A percentile compares a stretch with the other conserved stretches of the same genome.
Conservation (phyloP, 1,140 invertebrate genomes). For the Teleogryllus occipitalis region DNA sequence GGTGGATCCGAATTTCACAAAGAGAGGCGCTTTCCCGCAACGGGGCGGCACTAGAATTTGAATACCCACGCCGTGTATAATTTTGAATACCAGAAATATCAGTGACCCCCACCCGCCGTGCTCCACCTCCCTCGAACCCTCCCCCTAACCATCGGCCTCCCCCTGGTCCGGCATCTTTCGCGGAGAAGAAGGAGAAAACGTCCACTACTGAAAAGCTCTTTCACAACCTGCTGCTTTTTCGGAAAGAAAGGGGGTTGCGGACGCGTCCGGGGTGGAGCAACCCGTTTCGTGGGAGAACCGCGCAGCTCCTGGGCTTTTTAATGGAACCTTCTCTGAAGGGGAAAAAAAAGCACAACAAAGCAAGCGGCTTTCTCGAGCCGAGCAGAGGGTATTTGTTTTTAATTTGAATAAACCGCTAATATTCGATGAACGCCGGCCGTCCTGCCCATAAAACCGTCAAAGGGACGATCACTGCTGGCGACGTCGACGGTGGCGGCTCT, state of each 20-base stretch:
- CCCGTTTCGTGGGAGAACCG: constrained; percentile 2
- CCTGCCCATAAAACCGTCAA: too few species aligned
- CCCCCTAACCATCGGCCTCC: too few species aligned
- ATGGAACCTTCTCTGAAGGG: too few species aligned
- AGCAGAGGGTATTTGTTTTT: too few species aligned
- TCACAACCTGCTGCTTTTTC: neutral
- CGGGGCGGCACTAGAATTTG: neutral
- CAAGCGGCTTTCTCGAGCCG: too few species aligned
- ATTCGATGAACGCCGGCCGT: too few species aligned
- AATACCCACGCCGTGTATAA: neutral
- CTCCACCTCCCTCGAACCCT: too few species aligned
- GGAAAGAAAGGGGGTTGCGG: neutral
- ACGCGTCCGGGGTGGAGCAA: neutral
- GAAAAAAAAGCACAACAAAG: too few species aligned
- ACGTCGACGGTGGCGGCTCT: too few species aligned
- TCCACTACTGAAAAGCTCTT: neutral
- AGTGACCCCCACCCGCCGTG: neutral
- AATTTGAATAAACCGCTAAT: too few species aligned
- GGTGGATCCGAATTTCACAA: neutral
- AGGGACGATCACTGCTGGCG: too few species aligned
- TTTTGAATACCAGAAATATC: neutral
- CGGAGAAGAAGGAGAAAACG: neutral
- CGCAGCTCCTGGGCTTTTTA: too few species aligned
- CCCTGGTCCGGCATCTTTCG: neutral
- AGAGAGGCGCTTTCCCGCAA: neutral